Percentiles rank a stretch among this genome's conserved stretches.
phyloP scores from a whole-genome alignment of 2,797 vertebrate species.

The Danio tinwini region DNA sequence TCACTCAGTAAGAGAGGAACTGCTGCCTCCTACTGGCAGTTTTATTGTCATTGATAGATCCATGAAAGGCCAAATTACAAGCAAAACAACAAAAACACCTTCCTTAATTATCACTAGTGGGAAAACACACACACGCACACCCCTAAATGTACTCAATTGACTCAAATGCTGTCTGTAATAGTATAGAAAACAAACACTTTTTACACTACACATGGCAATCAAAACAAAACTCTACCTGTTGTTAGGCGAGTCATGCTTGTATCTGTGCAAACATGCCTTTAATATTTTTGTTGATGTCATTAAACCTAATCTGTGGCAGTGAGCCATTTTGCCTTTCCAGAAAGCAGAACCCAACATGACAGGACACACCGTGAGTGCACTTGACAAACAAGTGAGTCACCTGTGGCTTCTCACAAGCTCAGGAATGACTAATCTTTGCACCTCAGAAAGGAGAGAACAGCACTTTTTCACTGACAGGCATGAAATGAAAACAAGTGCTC shows the following conservation, averaged over 20 bases:
- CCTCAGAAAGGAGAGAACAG: constrained; percentile 64
- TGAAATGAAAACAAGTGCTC: constrained; percentile 52
- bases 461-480: constrained; percentile 59
- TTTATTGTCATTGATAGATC: too few species aligned
- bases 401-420: constrained; percentile 77
- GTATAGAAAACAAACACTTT: neutral
- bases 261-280: constrained; percentile 53
- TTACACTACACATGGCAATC: constrained; percentile 10
- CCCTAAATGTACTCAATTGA: too few species aligned
- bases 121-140: too few species aligned
- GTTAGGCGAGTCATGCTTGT: constrained; percentile 17
- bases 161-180: neutral
- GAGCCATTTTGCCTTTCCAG: constrained; percentile 55
- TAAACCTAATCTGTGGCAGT: constrained; percentile 52
- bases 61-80: too few species aligned
- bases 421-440: constrained; percentile 75
- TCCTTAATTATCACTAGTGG: too few species aligned
- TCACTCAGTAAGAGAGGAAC: too few species aligned
- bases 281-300: constrained; percentile 51
- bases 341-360: constrained; percentile 60
- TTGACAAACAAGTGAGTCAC: constrained; percentile 82
- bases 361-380: constrained; percentile 59
- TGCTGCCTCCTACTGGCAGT: too few species aligned
- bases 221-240: constrained; percentile 31
- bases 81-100: too few species aligned